Percentiles rank a stretch among this genome's conserved stretches.
Evolutionary conservation across 2,888 invertebrate genomes (phyloP).

Genomic region (Philaethria dido): DNA sequence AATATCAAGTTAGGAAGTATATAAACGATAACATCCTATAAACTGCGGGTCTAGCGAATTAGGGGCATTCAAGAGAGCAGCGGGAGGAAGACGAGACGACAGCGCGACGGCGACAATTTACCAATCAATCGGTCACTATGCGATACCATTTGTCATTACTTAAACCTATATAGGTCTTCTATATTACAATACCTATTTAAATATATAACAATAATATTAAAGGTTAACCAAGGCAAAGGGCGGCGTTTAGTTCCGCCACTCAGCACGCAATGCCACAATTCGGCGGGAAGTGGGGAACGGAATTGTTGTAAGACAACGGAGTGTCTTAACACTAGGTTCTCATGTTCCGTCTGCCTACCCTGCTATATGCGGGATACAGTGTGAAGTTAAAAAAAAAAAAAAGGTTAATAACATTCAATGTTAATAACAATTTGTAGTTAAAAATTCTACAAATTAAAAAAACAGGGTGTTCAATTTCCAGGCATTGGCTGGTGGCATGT

Average conservation of each 20-base stretch:
- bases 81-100: slow-evolving; percentile 61
- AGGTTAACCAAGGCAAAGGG: no score
- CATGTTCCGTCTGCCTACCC: no score
- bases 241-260: no score
- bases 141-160: slow-evolving; percentile 18
- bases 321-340: no score
- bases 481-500: slow-evolving; percentile 32
- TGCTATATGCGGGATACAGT: no score
- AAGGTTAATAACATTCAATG: no score
- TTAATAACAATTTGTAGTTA: no score
- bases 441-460: background rate
- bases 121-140: slow-evolving; percentile 67
- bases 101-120: slow-evolving; percentile 66
- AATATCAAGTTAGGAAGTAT: slow-evolving; percentile 4
- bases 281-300: no score
- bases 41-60: slow-evolving; percentile 33
- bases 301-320: no score
- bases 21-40: slow-evolving; percentile 14
- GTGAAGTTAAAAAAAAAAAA: no score
- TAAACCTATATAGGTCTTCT: slow-evolving; percentile 25
- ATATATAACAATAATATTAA: background rate
- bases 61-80: slow-evolving; percentile 57
- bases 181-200: background rate
- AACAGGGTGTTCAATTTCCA: slow-evolving; percentile 13
- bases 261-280: no score